These are phyloP conservation scores for Hemitrygon akajei DNA, from an alignment of 2,797 vertebrate species.

Conservation along the genomic window DNA sequence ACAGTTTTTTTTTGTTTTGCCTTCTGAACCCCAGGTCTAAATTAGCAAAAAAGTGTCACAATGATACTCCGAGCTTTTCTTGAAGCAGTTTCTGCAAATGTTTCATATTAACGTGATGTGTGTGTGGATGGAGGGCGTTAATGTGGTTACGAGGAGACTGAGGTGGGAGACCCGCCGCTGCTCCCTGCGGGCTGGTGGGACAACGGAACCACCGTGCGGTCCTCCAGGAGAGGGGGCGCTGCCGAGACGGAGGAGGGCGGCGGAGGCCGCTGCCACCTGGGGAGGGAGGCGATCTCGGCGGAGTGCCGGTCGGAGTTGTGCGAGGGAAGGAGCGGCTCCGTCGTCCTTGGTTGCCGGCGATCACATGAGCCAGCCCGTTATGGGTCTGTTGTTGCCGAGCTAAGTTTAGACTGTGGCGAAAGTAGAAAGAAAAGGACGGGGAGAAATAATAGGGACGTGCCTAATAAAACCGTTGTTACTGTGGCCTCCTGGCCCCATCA, in stretches of 20 bases:
- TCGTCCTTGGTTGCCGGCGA: neutral
- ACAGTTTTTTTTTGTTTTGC: no score
- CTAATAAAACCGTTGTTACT: no score
- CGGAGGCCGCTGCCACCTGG: neutral
- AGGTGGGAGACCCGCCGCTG: neutral
- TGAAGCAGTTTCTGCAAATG: neutral
- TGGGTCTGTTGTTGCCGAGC: neutral
- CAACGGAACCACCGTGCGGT: neutral
- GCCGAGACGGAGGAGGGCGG: neutral
- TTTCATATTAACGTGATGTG: neutral
- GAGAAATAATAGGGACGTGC: no score
- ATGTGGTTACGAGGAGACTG: no score
- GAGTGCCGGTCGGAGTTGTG: neutral
- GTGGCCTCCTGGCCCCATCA: neutral
- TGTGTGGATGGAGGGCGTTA: neutral
- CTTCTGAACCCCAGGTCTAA: no score
- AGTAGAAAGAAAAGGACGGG: neutral
- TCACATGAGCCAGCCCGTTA: constrained; percentile 25
- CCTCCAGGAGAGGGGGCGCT: neutral
- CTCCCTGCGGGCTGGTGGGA: neutral
- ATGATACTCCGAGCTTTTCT: neutral
- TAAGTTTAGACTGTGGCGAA: constrained; percentile 1
- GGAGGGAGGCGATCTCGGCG: neutral
- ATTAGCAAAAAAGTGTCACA: neutral
- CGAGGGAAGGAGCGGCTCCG: neutral